Conservation (phyloP, 2,113 vertebrate genomes). For the Promerops cafer region DNA sequence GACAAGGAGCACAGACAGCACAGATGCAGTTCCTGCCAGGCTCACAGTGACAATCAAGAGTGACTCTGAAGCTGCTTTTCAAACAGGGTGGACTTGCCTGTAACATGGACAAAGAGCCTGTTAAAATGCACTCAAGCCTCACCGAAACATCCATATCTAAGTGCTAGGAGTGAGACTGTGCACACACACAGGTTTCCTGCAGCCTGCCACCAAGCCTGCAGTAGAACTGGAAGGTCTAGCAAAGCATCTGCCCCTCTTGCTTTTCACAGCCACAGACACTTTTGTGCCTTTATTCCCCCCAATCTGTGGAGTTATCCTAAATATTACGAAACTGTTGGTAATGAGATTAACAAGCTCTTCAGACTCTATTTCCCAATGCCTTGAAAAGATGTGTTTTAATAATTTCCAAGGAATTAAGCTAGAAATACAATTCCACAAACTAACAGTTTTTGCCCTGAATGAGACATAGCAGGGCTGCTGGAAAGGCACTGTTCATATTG, state of each 20-base stretch:
- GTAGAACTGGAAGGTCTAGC: background rate
- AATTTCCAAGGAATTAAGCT: background rate
- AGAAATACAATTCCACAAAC: background rate
- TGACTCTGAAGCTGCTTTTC: background rate
- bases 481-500: rapidly evolving
- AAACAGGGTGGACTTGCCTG: background rate
- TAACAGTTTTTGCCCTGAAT: background rate
- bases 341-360: background rate
- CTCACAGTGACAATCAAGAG: background rate
- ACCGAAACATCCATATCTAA: background rate
- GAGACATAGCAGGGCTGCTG: background rate
- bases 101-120: background rate
- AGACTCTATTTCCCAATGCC: background rate
- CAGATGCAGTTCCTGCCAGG: background rate
- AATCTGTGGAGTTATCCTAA: background rate
- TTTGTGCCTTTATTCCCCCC: background rate
- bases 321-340: background rate
- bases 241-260: background rate
- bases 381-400: background rate
- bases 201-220: background rate
- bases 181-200: background rate
- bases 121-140: background rate
- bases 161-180: background rate
- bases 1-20: background rate
- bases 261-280: background rate